Conservation (phyloP, 1,140 invertebrate species). For the Mizuhopecten yessoensis region DNA sequence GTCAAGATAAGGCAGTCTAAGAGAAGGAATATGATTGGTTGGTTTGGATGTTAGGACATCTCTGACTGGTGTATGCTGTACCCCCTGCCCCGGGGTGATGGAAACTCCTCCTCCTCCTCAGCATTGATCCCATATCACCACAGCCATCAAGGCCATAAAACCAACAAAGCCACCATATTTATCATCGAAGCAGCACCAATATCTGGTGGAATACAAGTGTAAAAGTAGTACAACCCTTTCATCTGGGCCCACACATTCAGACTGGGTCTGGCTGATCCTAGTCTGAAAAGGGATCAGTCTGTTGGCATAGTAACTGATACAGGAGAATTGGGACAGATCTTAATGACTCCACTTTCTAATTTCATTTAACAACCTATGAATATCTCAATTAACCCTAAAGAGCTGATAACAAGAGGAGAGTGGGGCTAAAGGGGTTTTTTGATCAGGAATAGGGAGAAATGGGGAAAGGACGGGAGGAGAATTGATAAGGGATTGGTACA, state of each 20-base stretch:
- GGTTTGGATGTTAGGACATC: background rate
- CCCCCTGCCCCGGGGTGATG: background rate
- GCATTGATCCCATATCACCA: background rate
- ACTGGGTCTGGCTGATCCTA: background rate
- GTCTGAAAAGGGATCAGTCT: slow-evolving; percentile 21
- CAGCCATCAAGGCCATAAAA: background rate
- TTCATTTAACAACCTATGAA: background rate
- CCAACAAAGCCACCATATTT: slow-evolving; percentile 6
- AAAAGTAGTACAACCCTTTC: background rate
- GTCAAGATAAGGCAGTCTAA: background rate
- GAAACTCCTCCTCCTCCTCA: background rate
- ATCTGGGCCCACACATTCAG: background rate
- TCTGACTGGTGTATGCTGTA: background rate
- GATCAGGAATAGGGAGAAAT: background rate
- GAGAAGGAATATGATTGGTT: background rate
- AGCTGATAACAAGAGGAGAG: background rate
- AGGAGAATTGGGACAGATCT: background rate
- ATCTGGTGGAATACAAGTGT: background rate
- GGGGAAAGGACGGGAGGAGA: background rate
- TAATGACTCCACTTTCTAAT: background rate
- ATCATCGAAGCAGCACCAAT: background rate
- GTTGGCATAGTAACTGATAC: background rate
- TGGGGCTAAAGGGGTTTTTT: background rate
- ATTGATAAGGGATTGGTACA: background rate
- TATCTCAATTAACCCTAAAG: background rate